Conservation (phyloP, 2,888 invertebrate genomes). For the Eustalomyia histrio region DNA sequence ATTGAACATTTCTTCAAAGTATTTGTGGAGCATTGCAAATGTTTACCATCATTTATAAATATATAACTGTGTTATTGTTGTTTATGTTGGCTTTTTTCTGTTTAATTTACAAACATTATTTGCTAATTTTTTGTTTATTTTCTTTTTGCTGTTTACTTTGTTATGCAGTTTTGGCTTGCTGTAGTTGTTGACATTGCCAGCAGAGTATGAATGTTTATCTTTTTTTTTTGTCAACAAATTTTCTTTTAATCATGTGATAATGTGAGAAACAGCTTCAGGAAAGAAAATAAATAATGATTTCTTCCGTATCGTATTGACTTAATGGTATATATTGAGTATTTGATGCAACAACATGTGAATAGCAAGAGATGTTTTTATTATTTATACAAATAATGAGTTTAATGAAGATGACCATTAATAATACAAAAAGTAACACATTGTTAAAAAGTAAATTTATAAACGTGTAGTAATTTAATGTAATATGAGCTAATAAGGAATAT, state of each 20-base stretch:
- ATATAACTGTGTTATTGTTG: not conserved
- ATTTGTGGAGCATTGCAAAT: constrained; percentile 20
- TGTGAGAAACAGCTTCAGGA: constrained; percentile 61
- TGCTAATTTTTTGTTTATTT: constrained; percentile 27
- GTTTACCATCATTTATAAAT: constrained; percentile 14
- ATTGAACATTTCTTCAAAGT: constrained; percentile 9
- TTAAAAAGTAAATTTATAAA: too few relatives aligned
- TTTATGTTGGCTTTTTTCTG: not conserved
- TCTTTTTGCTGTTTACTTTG: constrained; percentile 17
- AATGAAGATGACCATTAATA: constrained; percentile 1
- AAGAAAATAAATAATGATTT: constrained; percentile 24
- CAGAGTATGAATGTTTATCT: constrained; percentile 26
- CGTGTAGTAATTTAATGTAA: too few relatives aligned
- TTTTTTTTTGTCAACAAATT: constrained; percentile 46
- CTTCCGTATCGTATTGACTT: constrained; percentile 17
- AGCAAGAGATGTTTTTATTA: not conserved
- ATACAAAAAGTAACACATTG: not conserved
- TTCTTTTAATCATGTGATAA: constrained; percentile 63
- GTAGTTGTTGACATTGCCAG: constrained; percentile 39
- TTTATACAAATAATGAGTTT: not conserved
- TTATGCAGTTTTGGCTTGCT: constrained; percentile 21
- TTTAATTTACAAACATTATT: constrained; percentile 25
- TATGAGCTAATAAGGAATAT: too few relatives aligned
- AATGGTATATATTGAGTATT: constrained; percentile 12
- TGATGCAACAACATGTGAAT: not conserved